Evolutionary conservation across 2,797 vertebrate genomes (phyloP).

Genomic region (Hydrophis major): DNA sequence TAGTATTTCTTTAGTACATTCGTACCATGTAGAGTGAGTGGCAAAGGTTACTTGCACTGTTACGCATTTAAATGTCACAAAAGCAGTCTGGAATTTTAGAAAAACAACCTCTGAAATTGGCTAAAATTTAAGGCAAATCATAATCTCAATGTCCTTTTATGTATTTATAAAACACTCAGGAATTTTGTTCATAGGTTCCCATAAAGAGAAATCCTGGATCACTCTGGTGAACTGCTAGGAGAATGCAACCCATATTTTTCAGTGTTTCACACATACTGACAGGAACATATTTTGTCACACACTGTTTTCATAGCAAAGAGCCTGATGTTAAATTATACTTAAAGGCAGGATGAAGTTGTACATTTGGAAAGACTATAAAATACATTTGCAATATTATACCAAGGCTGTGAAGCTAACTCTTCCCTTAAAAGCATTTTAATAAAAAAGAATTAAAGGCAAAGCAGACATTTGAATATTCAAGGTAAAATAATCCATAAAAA

Average conservation of each 20-base stretch:
- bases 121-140: background rate
- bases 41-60: background rate
- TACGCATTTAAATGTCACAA: background rate
- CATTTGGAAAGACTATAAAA: background rate
- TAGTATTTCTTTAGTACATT: background rate
- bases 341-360: background rate
- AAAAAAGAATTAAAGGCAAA: background rate
- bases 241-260: background rate
- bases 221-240: background rate
- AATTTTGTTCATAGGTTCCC: background rate
- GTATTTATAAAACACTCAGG: background rate
- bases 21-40: background rate
- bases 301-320: background rate
- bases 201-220: background rate
- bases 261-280: background rate
- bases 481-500: background rate
- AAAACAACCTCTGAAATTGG: background rate
- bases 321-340: background rate
- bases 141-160: background rate
- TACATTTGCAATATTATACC: background rate
- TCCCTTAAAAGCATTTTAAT: background rate
- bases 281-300: background rate
- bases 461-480: background rate
- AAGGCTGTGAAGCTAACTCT: background rate
- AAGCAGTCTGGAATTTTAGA: background rate